Base-by-base conservation (phyloP, 2,113 vertebrate species). In the Rutilus rutilus region DNA sequence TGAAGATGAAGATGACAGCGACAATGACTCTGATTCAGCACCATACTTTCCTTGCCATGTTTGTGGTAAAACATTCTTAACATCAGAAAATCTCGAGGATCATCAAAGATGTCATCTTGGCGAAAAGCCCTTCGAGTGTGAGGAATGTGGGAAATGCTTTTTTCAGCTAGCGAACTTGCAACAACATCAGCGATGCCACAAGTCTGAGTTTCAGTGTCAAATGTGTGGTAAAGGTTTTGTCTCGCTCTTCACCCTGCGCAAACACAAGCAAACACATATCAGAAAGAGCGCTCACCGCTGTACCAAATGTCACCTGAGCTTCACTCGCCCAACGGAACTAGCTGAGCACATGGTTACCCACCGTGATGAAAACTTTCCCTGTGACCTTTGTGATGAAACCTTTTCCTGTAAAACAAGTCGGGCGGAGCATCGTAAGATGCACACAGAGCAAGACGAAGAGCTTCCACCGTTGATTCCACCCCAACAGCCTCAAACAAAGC, bases 21-120 rank as follows among this genome's bases (percentile, higher is more conserved):
- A 91, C 84, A 91, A 91, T 14, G 93, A 95, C 50, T 94, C 94
- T 0, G 95, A 95, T 81, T 93, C 94, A 7, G 95, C 95, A 2
- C 94, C 94, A 6, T 95, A 95, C 88, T 95, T 96, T 83, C 95
- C 95, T 0, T 96, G 95, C 65, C 95, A 96, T 65, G 95, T 95
- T 27, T 96, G 95, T 60, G 94, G 95, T 10, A 95, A 96, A 88
- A 95, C 95, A 36, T 96, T 96, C 89, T 59, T 91, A 30, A 95
- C 94, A 3, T 95, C 93, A 6, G 93, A 95, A 90, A 93, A 86
- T 69, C 93, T 96, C 15, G 94, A 95, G 84, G 95, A 95, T 89
- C 95, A 96, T 87, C 95, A 95, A 82, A 90, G 92, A 45, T 95
- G 94, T 89, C 95, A 96, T 83, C 91, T 96, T 45, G 95, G 95